Percentiles rank a stretch among this genome's conserved stretches.
These are phyloP conservation scores for Pocillopora verrucosa DNA, from an alignment of 64 coral and sea anemone species.

Conservation along the genomic window DNA sequence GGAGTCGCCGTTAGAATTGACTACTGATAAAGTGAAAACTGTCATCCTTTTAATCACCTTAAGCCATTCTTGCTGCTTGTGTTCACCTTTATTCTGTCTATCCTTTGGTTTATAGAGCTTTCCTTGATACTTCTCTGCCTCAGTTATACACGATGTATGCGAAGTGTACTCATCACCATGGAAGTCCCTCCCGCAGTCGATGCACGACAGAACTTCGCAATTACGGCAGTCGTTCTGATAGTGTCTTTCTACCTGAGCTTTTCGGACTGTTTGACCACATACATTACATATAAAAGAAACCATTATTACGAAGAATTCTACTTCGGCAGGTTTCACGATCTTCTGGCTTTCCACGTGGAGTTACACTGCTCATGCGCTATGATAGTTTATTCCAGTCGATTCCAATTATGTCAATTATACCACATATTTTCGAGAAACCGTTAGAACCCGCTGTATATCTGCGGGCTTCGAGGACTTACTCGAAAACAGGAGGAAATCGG, in stretches of 20 bases:
- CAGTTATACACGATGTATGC: constrained; percentile 89
- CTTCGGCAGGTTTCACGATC: background rate
- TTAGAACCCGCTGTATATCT: background rate
- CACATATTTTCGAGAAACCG: background rate
- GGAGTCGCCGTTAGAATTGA: too few relatives aligned
- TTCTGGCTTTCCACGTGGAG: constrained; percentile 1
- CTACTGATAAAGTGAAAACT: background rate
- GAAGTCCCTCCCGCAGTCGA: constrained; percentile 94
- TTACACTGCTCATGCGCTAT: constrained; percentile 15
- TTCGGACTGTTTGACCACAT: constrained; percentile 87
- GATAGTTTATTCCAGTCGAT: too few relatives aligned
- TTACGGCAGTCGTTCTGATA: constrained; percentile 77
- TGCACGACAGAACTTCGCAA: constrained; percentile 87
- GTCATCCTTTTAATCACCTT: constrained; percentile 37
- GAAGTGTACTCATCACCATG: constrained; percentile 77
- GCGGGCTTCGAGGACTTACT: too few relatives aligned
- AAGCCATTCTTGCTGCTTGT: constrained; percentile 95
- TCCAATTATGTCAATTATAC: background rate
- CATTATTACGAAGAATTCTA: constrained; percentile 41
- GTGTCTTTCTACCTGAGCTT: constrained; percentile 95
- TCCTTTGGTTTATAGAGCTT: constrained; percentile 96
- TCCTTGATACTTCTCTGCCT: constrained; percentile 99
- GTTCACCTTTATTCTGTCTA: constrained; percentile 88
- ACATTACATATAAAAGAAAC: constrained; percentile 93
- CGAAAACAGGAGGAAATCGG: too few relatives aligned